Evolutionary conservation across 2,113 vertebrate genomes (phyloP), one percentile per base, ranked within the genome.

Genomic region (Pelmatolapia mariae): DNA sequence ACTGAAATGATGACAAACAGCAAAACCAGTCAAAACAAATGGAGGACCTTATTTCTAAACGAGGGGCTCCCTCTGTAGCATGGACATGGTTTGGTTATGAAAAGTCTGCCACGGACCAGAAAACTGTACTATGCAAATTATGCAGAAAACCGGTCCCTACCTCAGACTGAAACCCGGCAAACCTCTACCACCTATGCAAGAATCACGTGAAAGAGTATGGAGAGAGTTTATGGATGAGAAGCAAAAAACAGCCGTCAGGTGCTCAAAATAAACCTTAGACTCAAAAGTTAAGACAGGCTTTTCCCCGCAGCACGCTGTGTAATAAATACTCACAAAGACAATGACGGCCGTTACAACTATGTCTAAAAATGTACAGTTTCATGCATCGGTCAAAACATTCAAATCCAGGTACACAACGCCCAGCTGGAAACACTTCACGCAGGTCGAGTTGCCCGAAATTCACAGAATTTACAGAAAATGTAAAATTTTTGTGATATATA

Each of bases 331-430:
- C 12, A 47, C 16, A 2, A 57, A 15, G 12, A 5, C 16, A 57
- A 29, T 0, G 0, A 5, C 0, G 1, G 13, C 24, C 4, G 1
- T 29, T 29, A 29, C 13, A 59, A 31, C 56, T 54, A 31, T 61
- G 26, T 61, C 57, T 61, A 61, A 61, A 61, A 61, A 61, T 61
- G 15, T 18, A 10, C 16, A 0, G 15, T 61, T 61, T 61, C 2
- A 31, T 18, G 8, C 8, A 0, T 61, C 15, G 0, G 57, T 61
- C 1, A 61, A 61, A 61, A 61, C 26, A 31, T 0, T 61, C 15
- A 0, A 61, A 0, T 61, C 29, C 57, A 61, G 5, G 0, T 18
- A 33, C 8, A 31, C 0, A 0, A 61, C 1, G 5, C 16, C 0
- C 57, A 33, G 57, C 57, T 61, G 57, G 0, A 19, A 61, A 61